These are phyloP conservation scores for Dolichopus griseipennis DNA, from an alignment of 2,888 invertebrate species.

Conservation along the genomic window DNA sequence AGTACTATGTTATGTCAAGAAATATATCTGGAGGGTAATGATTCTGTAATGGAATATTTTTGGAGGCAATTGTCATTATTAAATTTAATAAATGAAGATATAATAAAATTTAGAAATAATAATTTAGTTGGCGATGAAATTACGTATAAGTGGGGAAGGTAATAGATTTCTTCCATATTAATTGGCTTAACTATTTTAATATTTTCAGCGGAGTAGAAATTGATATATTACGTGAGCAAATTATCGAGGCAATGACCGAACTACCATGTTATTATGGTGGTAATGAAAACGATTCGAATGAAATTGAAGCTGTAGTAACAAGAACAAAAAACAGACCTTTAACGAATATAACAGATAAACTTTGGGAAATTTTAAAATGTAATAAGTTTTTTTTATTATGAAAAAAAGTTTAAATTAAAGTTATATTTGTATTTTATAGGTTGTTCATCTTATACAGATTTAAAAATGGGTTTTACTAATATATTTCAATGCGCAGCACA, in stretches of 20 bases:
- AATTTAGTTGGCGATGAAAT: constrained; percentile 27
- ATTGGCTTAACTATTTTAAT: neutral
- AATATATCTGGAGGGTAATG: constrained; percentile 30
- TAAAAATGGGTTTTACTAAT: constrained; percentile 36
- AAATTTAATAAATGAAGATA: constrained; percentile 37
- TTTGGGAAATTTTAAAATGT: constrained; percentile 40
- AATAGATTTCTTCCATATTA: neutral
- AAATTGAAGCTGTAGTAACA: constrained; percentile 37
- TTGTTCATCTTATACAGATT: constrained; percentile 37
- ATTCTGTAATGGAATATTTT: constrained; percentile 32
- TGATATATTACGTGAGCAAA: constrained; percentile 32
- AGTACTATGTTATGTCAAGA: constrained; percentile 35
- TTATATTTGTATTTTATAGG: constrained; percentile 24
- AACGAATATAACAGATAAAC: constrained; percentile 38
- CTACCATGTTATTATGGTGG: constrained; percentile 29
- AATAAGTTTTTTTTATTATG: constrained; percentile 14
- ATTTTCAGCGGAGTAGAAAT: constrained; percentile 31
- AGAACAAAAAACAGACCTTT: constrained; percentile 30
- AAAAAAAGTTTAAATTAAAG: neutral
- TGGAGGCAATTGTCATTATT: constrained; percentile 36
- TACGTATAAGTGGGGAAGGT: constrained; percentile 35
- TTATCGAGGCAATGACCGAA: constrained; percentile 36
- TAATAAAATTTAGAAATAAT: constrained; percentile 31
- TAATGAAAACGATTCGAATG: constrained; percentile 26
- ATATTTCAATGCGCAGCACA: constrained; percentile 40